phyloP scores from a whole-genome alignment of 1,140 invertebrate genomes.

The Dinoponera quadriceps region DNA sequence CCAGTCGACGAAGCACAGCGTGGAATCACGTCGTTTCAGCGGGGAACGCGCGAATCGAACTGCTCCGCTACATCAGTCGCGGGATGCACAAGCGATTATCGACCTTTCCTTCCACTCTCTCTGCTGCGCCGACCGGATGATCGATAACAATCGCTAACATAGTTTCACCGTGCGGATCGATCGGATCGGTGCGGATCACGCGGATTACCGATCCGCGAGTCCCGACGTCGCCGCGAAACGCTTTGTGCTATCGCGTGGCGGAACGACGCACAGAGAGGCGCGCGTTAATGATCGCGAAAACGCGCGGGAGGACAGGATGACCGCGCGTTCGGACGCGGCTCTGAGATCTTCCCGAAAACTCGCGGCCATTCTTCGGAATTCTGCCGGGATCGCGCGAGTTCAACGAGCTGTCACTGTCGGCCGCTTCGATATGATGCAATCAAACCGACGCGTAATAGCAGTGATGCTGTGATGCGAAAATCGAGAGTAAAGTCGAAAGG shows the following conservation, averaged over 20 bases:
- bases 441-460: neutral
- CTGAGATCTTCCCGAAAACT: no score
- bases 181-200: slow-evolving; percentile 36
- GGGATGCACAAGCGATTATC: slow-evolving; percentile 9
- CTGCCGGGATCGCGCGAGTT: neutral
- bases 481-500: neutral
- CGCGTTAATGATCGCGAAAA: neutral
- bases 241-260: slow-evolving; percentile 14
- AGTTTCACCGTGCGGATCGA: slow-evolving; percentile 26
- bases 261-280: neutral
- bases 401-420: neutral
- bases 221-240: slow-evolving; percentile 28
- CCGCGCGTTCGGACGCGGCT: no score
- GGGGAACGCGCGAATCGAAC: neutral
- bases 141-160: slow-evolving; percentile 36
- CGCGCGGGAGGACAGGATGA: no score
- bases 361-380: neutral
- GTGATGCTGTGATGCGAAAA: slow-evolving; percentile 11
- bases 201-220: neutral
- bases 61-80: neutral
- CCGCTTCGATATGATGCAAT: slow-evolving; percentile 13
- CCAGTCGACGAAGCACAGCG: no score
- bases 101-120: slow-evolving; percentile 19
- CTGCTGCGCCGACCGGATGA: slow-evolving; percentile 12
- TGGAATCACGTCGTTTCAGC: no score